Evolutionary conservation across 2,797 vertebrate genomes (phyloP).

Genomic region (Alauda arvensis): DNA sequence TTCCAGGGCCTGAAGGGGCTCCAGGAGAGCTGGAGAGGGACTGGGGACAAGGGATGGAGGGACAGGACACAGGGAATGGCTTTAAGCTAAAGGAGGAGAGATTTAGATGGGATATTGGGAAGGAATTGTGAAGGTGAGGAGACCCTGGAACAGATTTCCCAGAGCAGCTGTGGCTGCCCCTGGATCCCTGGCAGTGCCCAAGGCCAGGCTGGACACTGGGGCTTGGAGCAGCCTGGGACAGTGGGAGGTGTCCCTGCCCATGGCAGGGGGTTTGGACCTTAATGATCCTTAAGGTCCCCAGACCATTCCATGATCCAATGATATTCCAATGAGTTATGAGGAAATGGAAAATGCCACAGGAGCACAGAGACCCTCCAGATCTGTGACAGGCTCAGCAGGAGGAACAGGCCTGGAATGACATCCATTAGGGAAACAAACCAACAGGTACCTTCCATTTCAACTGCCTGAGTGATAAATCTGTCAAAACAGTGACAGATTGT

Average conservation of each 20-base stretch:
- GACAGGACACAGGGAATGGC: neutral
- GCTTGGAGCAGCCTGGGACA: neutral
- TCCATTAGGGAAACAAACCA: neutral
- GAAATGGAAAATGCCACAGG: neutral
- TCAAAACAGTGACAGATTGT: neutral
- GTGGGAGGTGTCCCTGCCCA: neutral
- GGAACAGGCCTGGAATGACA: neutral
- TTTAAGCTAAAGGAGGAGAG: neutral
- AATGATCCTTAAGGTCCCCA: neutral
- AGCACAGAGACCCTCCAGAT: neutral
- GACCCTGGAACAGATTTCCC: fast-evolving
- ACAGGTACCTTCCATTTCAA: neutral
- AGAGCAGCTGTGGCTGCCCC: neutral
- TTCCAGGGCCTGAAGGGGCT: neutral
- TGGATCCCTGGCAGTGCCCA: neutral
- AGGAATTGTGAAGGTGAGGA: fast-evolving
- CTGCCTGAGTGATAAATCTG: neutral
- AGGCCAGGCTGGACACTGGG: neutral
- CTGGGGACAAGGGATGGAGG: neutral
- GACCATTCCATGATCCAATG: neutral
- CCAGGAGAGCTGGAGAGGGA: neutral
- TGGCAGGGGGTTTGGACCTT: fast-evolving
- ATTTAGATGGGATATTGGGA: neutral
- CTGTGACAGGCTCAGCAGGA: neutral
- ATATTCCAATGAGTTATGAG: neutral